Percentiles rank a stretch among this genome's conserved stretches.
phyloP scores from a whole-genome alignment of 2,797 vertebrate species.

The Sciurus carolinensis region DNA sequence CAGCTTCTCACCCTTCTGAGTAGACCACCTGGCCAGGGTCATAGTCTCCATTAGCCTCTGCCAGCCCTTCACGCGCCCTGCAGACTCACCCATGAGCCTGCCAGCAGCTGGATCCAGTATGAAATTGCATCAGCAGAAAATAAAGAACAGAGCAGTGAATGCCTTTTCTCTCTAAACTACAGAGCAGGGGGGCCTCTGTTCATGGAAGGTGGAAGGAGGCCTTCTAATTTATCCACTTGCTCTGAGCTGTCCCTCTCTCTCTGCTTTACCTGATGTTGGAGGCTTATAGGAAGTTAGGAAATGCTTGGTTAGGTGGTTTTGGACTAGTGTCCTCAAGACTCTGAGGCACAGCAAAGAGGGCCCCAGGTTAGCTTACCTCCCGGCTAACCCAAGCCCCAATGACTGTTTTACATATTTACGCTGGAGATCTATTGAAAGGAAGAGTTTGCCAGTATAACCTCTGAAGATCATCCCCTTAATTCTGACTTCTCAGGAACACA shows the following conservation, averaged over 20 bases:
- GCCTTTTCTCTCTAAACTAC: background rate
- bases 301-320: background rate
- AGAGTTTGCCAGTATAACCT: background rate
- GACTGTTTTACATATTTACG: background rate
- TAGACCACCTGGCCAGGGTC: background rate
- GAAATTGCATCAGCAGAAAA: constrained; percentile 7
- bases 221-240: background rate
- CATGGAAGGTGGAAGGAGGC: background rate
- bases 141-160: background rate
- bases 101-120: background rate
- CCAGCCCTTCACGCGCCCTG: background rate
- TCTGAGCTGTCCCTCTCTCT: background rate
- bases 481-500: background rate
- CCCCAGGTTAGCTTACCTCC: background rate
- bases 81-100: background rate
- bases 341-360: background rate
- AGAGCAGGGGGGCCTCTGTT: background rate
- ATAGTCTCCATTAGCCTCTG: background rate
- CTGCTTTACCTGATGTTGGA: background rate
- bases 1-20: background rate
- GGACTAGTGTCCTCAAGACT: background rate
- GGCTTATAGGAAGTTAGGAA: background rate
- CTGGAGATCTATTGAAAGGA: background rate
- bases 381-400: fast-evolving
- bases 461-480: background rate